phyloP scores from a whole-genome alignment of 2,888 invertebrate genomes.

The Philhelius pedissequus region DNA sequence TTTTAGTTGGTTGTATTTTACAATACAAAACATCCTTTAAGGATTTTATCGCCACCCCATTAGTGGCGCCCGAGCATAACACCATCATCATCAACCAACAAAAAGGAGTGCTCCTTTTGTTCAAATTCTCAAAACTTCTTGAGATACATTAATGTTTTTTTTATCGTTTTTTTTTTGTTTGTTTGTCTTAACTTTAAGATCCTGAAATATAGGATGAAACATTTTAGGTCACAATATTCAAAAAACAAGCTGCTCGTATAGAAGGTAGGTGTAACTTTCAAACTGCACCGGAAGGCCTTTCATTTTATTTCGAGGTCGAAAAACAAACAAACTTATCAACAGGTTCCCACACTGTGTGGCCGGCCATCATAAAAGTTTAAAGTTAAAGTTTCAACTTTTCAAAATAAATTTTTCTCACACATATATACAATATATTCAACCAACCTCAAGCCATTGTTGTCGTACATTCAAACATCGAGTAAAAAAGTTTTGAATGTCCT shows the following conservation, averaged over 20 bases:
- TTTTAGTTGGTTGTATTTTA: not conserved
- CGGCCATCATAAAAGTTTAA: constrained; percentile 9
- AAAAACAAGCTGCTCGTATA: no score
- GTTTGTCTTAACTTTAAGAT: constrained; percentile 25
- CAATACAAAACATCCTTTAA: constrained; percentile 34
- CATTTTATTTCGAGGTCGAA: constrained; percentile 23
- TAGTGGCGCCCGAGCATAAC: not conserved
- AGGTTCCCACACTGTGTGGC: constrained; percentile 24
- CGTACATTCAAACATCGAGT: not conserved
- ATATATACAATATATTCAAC: not conserved
- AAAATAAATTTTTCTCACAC: constrained; percentile 41
- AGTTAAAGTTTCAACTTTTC: constrained; percentile 16
- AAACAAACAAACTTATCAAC: constrained; percentile 37
- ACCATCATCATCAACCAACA: not conserved
- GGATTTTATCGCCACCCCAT: constrained; percentile 31
- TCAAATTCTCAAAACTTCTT: constrained; percentile 12
- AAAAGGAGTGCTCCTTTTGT: not conserved
- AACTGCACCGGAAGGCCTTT: constrained; percentile 18
- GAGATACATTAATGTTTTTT: constrained; percentile 43
- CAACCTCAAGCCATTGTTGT: not conserved
- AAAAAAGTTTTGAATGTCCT: constrained; percentile 40
- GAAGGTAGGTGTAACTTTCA: not conserved
- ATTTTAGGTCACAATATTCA: constrained; percentile 42
- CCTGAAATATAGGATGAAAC: constrained; percentile 28
- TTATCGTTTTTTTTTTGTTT: not conserved